Conservation (phyloP, 2,888 invertebrate species). For the Brachyptera risi region DNA sequence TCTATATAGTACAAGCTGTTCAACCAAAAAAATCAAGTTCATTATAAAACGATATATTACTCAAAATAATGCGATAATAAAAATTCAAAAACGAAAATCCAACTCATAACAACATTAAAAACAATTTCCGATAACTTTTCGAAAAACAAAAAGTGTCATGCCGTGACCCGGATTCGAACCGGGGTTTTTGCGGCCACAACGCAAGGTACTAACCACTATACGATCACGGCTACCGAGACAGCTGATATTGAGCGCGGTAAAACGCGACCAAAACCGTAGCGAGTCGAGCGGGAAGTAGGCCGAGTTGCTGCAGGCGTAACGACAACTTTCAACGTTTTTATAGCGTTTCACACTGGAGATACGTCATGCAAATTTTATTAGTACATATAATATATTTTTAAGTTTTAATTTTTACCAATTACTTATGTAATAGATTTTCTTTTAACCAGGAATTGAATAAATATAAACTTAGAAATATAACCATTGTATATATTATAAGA, state of each 20-base stretch:
- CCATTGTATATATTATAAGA: too few species aligned
- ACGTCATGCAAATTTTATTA: too few species aligned
- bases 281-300: background rate
- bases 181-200: too few species aligned
- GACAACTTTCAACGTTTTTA: too few species aligned
- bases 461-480: too few species aligned
- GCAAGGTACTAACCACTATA: constrained; percentile 17
- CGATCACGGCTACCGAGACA: constrained; percentile 13
- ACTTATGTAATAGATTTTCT: too few species aligned
- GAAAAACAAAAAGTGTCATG: constrained; percentile 3
- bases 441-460: too few species aligned
- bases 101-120: background rate
- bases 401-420: too few species aligned
- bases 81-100: background rate
- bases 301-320: background rate
- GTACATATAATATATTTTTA: too few species aligned
- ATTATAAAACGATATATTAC: background rate
- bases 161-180: constrained; percentile 20
- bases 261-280: background rate
- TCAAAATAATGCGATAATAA: background rate
- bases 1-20: too few species aligned
- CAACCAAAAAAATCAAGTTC: background rate
- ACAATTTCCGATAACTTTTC: background rate
- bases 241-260: too few species aligned
- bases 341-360: too few species aligned